These are phyloP conservation scores for Pluvialis apricaria DNA, from an alignment of 2,113 vertebrate species.

Conservation along the genomic window DNA sequence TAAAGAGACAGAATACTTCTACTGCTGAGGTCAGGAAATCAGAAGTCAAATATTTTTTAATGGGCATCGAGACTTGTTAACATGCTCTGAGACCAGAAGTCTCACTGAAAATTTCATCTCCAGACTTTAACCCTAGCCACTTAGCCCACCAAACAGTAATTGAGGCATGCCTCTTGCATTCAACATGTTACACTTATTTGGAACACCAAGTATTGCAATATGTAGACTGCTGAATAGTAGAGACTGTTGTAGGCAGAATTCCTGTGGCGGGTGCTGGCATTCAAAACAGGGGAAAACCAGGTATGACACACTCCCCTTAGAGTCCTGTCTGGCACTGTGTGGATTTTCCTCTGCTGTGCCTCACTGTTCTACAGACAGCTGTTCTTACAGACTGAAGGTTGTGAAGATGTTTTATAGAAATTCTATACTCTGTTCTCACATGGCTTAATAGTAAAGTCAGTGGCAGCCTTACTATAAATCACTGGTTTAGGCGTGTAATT, in stretches of 20 bases:
- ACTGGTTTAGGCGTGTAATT: not conserved
- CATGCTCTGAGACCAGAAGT: not conserved
- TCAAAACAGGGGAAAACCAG: not conserved
- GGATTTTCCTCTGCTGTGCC: not conserved
- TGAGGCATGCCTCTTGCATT: not conserved
- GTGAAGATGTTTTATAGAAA: not conserved
- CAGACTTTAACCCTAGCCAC: not conserved
- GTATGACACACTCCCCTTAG: not conserved
- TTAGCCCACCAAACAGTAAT: not conserved
- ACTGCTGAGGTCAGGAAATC: not conserved
- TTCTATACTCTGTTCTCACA: not conserved
- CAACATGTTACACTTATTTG: not conserved
- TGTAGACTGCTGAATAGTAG: not conserved
- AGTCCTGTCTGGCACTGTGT: not conserved
- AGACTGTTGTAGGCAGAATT: not conserved
- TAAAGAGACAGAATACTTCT: not conserved
- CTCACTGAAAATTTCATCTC: not conserved
- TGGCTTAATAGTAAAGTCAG: not conserved
- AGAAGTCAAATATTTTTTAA: not conserved
- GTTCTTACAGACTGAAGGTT: not conserved
- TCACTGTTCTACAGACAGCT: not conserved
- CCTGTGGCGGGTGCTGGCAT: not conserved
- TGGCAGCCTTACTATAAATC: not conserved
- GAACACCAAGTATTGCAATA: not conserved
- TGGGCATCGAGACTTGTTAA: not conserved